Base-by-base conservation (phyloP, 2,113 vertebrate genomes). In the Triplophysa siluroides region DNA sequence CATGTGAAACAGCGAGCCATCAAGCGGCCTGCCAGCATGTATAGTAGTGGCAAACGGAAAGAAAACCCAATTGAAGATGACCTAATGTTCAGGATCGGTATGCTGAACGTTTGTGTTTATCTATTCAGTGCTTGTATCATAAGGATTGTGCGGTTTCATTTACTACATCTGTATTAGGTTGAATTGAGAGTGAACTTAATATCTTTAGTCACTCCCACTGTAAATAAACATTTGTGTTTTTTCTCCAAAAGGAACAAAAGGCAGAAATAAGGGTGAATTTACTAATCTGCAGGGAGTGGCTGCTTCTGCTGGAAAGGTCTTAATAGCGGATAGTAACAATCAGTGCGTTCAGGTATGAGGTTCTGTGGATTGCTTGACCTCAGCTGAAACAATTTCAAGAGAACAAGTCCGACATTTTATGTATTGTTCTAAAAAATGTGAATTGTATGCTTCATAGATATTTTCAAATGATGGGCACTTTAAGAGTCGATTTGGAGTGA, bases 281-380 rank as follows among this genome's bases (percentile, higher is more conserved):
- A 98, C 96, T 23, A 99, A 99, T 87, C 96, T 99, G 78, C 98
- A 99, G 91, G 98, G 98, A 19, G 97, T 98, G 83, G 95, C 97
- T 62, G 93, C 96, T 66, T 96, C 94, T 76, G 88, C 87, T 87
- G 98, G 96, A 76, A 97, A 95, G 87, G 94, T 99, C 88, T 83
- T 99, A 84, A 99, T 99, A 84, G 98, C 98, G 82, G 98, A 99
- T 88, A 99, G 98, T 88, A 99, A 99, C 92, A 99, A 99, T 91
- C 98, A 99, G 61, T 99, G 98, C 88, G 96, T 99, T 3, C 98
- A 99, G 97, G 98, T 99, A 94, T 79, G 61, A 24, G 13, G 14
- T 38, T 29, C 38, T 29, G 4, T 41, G n/a, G 14, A 9, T 41
- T 9, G 47, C 14, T 56, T 21, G 11, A 23, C 68, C 19, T 19